phyloP scores from a whole-genome alignment of 2,797 vertebrate species.

The Gobio occitaniae region DNA sequence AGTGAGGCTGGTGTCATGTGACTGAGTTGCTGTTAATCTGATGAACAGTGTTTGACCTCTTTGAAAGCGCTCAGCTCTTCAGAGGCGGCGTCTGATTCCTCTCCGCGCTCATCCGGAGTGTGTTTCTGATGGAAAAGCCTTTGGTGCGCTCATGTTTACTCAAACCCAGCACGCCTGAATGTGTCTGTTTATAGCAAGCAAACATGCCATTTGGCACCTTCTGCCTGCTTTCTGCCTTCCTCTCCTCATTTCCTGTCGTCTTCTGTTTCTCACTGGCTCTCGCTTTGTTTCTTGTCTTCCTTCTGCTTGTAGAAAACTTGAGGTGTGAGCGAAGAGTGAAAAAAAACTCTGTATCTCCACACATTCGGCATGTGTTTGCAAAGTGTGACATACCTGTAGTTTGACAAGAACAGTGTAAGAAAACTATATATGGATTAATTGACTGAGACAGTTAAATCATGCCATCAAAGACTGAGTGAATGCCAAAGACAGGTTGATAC shows the following conservation, averaged over 20 bases:
- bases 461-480: neutral
- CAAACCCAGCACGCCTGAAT: constrained; percentile 54
- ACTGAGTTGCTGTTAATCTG: neutral
- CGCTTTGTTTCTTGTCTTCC: constrained; percentile 56
- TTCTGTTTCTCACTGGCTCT: constrained; percentile 56
- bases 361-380: neutral
- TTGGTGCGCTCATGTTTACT: constrained; percentile 26
- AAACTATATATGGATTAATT: neutral
- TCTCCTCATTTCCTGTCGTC: constrained; percentile 15
- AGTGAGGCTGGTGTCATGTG: neutral
- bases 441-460: neutral
- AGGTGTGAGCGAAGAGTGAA: constrained; percentile 56
- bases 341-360: constrained; percentile 35
- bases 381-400: constrained; percentile 8
- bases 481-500: neutral
- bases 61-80: neutral
- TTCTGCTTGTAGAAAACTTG: constrained; percentile 54
- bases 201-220: constrained; percentile 47
- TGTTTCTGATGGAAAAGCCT: constrained; percentile 20
- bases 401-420: neutral
- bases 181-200: constrained; percentile 52
- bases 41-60: constrained; percentile 14
- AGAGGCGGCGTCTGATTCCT: neutral
- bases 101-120: constrained; percentile 13
- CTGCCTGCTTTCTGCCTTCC: constrained; percentile 14